Evolutionary conservation across 64 coral and sea anemone species (phyloP).

Genomic region (Dendronephthya gigantea): DNA sequence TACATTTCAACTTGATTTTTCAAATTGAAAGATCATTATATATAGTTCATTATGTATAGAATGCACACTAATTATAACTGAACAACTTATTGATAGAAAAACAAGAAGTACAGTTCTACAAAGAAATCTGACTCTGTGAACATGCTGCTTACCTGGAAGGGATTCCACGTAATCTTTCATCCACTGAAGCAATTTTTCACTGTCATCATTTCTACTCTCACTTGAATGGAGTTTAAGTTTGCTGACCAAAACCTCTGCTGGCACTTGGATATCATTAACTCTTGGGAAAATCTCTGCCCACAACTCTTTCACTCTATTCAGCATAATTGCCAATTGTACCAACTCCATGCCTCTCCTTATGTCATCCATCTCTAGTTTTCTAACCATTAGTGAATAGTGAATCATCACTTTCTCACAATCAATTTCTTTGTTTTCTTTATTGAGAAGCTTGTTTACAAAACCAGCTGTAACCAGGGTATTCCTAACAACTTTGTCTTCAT

Average conservation of each 20-base stretch:
- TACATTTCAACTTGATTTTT: no score
- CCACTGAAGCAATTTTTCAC: conserved; percentile 17
- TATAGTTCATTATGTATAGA: no score
- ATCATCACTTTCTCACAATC: conserved; percentile 25
- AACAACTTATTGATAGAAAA: not conserved
- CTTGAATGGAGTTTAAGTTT: conserved; percentile 30
- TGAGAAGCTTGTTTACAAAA: conserved; percentile 38
- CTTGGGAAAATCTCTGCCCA: conserved; percentile 31
- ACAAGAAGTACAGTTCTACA: not conserved
- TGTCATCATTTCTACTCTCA: conserved; percentile 19
- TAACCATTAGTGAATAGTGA: conserved; percentile 16
- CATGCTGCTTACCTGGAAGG: conserved; percentile 30
- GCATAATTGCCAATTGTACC: conserved; percentile 8
- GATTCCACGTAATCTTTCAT: conserved; percentile 30
- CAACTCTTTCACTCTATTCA: conserved; percentile 9
- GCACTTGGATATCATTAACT: conserved; percentile 16
- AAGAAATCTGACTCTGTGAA: not conserved
- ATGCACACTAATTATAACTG: not conserved
- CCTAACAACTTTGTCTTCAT: not conserved
- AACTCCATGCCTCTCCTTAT: conserved; percentile 37
- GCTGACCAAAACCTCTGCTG: conserved; percentile 13
- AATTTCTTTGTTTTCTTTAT: conserved; percentile 29
- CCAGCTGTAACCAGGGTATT: conserved; percentile 35
- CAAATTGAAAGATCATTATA: no score
- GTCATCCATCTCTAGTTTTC: conserved; percentile 40